Conservation (phyloP, 2,888 invertebrate genomes). For the Caenorhabditis drosophilae region DNA sequence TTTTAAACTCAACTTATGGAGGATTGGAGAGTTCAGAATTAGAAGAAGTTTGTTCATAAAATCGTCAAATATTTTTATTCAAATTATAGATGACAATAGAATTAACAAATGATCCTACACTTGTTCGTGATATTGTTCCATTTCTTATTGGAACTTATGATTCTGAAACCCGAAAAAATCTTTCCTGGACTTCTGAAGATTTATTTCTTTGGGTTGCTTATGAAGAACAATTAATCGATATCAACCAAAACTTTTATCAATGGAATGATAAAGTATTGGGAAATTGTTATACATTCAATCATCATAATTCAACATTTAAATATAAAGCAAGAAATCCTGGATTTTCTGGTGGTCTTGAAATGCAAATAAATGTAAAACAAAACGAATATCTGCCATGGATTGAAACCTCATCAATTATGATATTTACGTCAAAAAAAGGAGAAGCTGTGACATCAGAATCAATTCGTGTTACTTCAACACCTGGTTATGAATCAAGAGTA, state of each 20-base stretch:
- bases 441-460: conserved; percentile 52
- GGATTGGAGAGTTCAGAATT: conserved; percentile 15
- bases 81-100: conserved; percentile 40
- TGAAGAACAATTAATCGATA: conserved; percentile 43
- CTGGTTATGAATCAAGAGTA: conserved; percentile 28
- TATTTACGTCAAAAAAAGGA: conserved; percentile 41
- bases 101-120: conserved; percentile 40
- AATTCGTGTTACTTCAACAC: conserved; percentile 37
- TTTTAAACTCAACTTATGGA: conserved; percentile 31
- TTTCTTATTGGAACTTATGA: conserved; percentile 42
- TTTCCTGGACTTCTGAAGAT: conserved; percentile 51
- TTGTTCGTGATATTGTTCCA: conserved; percentile 46
- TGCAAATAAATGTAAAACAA: conserved; percentile 42
- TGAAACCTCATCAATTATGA: conserved; percentile 43
- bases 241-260: conserved; percentile 35
- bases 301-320: conserved; percentile 27
- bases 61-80: too few species aligned
- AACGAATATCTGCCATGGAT: conserved; percentile 50
- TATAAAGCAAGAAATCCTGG: conserved; percentile 37
- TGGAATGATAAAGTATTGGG: conserved; percentile 53
- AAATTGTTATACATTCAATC: conserved; percentile 59
- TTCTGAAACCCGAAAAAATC: conserved; percentile 16
- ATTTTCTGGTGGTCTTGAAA: conserved; percentile 26
- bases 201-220: conserved; percentile 51
- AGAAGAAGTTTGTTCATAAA: too few species aligned